Evolutionary conservation across 37 sponge, comb jelly and placozoan genomes (phyloP).

Genomic region (Aphrocallistes beatrix): DNA sequence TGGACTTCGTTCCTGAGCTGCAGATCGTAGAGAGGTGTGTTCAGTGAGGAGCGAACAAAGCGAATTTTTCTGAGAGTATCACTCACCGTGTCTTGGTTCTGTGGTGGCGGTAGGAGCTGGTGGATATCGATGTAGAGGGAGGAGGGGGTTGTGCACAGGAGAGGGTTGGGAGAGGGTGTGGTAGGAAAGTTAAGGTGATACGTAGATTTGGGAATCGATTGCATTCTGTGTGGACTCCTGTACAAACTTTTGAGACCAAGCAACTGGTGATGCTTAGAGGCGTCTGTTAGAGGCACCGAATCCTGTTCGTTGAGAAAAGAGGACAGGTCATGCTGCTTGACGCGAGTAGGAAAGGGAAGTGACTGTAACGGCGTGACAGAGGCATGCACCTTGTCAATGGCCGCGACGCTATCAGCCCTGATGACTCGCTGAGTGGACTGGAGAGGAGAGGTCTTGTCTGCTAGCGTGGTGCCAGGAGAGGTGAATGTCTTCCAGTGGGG

Average conservation of each 20-base stretch:
- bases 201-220: neutral
- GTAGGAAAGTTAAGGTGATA: neutral
- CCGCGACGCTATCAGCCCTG: neutral
- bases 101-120: neutral
- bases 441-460: neutral
- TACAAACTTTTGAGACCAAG: neutral
- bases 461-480: neutral
- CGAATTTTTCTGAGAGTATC: neutral
- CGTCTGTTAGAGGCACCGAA: neutral
- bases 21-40: neutral
- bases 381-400: neutral
- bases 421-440: neutral
- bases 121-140: neutral
- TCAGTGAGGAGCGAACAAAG: neutral
- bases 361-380: neutral
- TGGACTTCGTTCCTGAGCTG: neutral
- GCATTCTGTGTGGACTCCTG: neutral
- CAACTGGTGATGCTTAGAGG: neutral
- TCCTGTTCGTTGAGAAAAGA: neutral
- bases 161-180: neutral
- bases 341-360: neutral
- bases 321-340: neutral
- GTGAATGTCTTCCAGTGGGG: slow-evolving; percentile 16
- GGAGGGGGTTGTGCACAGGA: neutral
- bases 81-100: neutral